phyloP scores from a whole-genome alignment of 2,888 invertebrate genomes.

The Silvanus unidentatus region DNA sequence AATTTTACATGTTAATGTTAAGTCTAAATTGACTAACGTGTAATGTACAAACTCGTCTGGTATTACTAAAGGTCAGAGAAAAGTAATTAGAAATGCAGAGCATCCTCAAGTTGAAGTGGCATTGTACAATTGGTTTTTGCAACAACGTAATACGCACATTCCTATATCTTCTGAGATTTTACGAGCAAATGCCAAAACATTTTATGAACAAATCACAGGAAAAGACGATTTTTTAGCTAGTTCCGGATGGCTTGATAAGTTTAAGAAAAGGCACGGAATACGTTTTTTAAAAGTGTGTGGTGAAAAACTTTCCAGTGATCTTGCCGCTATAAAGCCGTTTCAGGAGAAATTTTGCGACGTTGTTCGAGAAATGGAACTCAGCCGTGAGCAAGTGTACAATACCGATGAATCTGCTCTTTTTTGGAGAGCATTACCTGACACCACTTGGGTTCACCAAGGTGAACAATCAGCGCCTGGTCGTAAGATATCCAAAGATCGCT shows the following conservation, averaged over 20 bases:
- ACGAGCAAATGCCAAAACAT: constrained; percentile 16
- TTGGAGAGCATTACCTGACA: constrained; percentile 20
- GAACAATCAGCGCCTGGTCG: constrained; percentile 19
- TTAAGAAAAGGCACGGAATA: constrained; percentile 20
- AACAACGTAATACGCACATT: constrained; percentile 14
- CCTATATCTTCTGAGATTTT: constrained; percentile 19
- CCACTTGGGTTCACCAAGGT: constrained; percentile 14
- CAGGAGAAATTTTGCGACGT: constrained; percentile 8
- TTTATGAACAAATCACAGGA: constrained; percentile 18
- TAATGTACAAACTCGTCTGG: no score
- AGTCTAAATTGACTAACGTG: no score
- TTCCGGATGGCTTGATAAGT: constrained; percentile 23
- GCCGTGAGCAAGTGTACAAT: constrained; percentile 20
- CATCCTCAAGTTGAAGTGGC: constrained; percentile 15
- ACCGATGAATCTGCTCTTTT: constrained; percentile 20
- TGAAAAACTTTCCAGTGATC: constrained; percentile 21
- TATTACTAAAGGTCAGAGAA: constrained; percentile 13
- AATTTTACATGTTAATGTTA: no score
- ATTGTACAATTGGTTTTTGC: constrained; percentile 17
- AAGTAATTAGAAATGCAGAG: constrained; percentile 14
- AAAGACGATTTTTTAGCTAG: constrained; percentile 20
- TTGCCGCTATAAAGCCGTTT: constrained; percentile 15
- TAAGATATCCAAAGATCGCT: constrained; percentile 16
- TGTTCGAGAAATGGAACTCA: constrained; percentile 14
- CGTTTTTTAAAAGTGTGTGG: constrained; percentile 19